Evolutionary conservation across 2,888 invertebrate species (phyloP).

Genomic region (Marronus borbonicus): DNA sequence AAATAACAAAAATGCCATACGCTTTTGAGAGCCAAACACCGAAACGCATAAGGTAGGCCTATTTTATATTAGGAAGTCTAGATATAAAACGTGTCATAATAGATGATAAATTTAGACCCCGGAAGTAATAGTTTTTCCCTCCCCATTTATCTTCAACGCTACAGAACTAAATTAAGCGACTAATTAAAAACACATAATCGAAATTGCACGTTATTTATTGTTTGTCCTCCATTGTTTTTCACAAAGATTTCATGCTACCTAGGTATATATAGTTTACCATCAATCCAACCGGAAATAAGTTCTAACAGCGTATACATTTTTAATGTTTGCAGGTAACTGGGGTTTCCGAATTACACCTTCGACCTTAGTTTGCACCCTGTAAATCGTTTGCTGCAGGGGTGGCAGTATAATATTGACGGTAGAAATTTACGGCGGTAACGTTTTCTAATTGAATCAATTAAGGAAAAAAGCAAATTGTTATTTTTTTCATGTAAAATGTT

Average conservation of each 20-base stretch:
- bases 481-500: too few relatives aligned
- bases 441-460: not conserved
- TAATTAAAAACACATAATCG: conserved; percentile 66
- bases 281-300: conserved; percentile 22
- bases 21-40: too few relatives aligned
- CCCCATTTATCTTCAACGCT: conserved; percentile 39
- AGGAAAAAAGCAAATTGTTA: conserved; percentile 9
- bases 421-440: not conserved
- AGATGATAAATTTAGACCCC: conserved; percentile 47
- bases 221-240: conserved; percentile 2
- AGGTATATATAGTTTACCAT: not conserved
- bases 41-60: too few relatives aligned
- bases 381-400: conserved; percentile 18
- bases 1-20: too few relatives aligned
- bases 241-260: conserved; percentile 21
- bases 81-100: conserved; percentile 26
- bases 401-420: not conserved
- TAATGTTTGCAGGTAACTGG: conserved; percentile 63
- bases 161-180: conserved; percentile 62
- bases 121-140: conserved; percentile 47
- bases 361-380: conserved; percentile 63
- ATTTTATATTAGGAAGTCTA: not conserved
- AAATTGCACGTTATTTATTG: conserved; percentile 60
- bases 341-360: conserved; percentile 66
- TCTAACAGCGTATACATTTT: conserved; percentile 60